Evolutionary conservation across 2,113 vertebrate species (phyloP), one percentile per base, ranked within the genome.

Genomic region (Diadophis punctatus): DNA sequence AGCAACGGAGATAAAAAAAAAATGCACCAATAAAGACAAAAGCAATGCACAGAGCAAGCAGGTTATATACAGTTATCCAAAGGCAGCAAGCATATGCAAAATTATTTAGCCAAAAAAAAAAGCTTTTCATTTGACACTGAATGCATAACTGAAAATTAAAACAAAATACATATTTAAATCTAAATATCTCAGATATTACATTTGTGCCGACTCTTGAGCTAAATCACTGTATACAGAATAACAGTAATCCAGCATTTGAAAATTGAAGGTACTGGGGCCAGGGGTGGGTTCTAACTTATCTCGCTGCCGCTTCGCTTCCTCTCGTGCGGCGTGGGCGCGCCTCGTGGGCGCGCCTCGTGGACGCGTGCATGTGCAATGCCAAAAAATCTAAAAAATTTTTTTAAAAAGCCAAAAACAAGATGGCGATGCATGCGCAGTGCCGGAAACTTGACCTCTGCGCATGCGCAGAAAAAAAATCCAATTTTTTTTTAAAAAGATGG

Each of bases 1-100:
- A 98, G 97, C 98, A 98, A 98, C 98, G 97, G 98, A 99, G 98
- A 97, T 97, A 98, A 98, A 98, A 68, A 53, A 84, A 96, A 97
- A 97, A 96, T 96, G 97, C 96, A 97, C 97, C 97, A 96, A 96
- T 98, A 98, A 93, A 98, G 97, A 98, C 93, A 97, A 96, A 96
- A 97, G 97, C 97, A 98, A 96, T 85, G 96, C 96, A 97, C 93
- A 97, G 51, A 97, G 97, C 97, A 97, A 96, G 97, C 95, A 96
- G 95, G 93, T 95, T 90, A 93, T 90, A 93, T 93, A 96, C 51
- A 96, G 95, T 95, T 97, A 95, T 96, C 95, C 34, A 91, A 95
- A 96, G 95, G 94, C 90, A 95, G 95, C 93, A 95, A 96, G 96
- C 94, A 95, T 95, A 93, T 14, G 95, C 95, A 90, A 89, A 94